Conservation (phyloP, 2,113 vertebrate species). For the Leptodactylus fuscus region DNA sequence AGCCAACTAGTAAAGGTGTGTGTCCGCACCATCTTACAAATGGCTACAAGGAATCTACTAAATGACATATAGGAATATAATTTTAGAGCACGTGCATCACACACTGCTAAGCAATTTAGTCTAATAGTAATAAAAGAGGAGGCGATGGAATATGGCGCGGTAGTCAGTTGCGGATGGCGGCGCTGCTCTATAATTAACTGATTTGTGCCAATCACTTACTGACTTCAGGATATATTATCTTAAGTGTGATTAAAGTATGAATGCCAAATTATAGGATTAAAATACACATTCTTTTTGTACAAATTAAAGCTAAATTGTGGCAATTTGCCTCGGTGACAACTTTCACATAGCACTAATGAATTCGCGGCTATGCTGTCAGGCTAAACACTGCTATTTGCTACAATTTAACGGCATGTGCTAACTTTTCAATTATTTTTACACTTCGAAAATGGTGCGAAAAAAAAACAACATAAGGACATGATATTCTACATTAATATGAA, state of each 20-base stretch:
- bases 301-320: conserved; percentile 26
- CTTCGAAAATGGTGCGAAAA: background rate
- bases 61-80: too few relatives aligned
- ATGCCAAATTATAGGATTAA: conserved; percentile 32
- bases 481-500: background rate
- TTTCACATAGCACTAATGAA: background rate
- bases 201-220: conserved; percentile 21
- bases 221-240: background rate
- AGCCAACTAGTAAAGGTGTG: too few relatives aligned
- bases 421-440: background rate
- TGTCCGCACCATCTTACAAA: too few relatives aligned
- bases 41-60: too few relatives aligned
- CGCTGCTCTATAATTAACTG: conserved; percentile 19
- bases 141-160: background rate
- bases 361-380: background rate
- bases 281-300: conserved; percentile 5
- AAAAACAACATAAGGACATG: background rate
- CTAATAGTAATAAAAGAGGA: background rate
- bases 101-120: background rate
- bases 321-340: background rate
- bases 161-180: background rate
- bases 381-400: background rate
- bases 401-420: background rate
- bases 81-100: too few relatives aligned
- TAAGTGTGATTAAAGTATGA: conserved; percentile 15